These are phyloP conservation scores for Onychomys leucogaster DNA, from an alignment of 2,797 vertebrate species.

Conservation along the genomic window DNA sequence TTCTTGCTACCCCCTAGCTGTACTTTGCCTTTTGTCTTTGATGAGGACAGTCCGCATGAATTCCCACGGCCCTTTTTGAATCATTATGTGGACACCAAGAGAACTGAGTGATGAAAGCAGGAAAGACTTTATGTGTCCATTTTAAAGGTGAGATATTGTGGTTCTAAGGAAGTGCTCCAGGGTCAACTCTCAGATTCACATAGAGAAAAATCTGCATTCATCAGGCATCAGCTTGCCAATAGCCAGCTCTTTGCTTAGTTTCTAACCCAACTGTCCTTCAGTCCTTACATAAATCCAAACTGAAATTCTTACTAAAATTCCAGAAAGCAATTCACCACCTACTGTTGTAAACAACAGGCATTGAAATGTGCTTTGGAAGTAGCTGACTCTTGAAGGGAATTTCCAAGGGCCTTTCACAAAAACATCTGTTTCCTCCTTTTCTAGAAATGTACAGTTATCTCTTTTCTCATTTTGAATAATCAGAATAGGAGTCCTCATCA, in stretches of 20 bases:
- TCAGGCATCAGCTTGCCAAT: neutral
- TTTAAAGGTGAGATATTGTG: neutral
- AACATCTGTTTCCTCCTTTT: neutral
- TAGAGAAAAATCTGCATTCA: neutral
- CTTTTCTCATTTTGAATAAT: neutral
- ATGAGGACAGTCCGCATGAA: neutral
- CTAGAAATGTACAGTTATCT: neutral
- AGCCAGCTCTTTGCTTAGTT: neutral
- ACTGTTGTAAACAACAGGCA: neutral
- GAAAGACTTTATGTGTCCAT: neutral
- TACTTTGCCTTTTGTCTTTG: neutral
- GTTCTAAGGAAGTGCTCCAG: neutral
- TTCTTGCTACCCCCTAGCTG: neutral
- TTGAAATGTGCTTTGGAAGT: neutral
- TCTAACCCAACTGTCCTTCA: neutral
- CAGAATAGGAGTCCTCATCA: neutral
- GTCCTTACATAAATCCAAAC: neutral
- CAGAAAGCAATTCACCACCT: neutral
- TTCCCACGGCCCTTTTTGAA: constrained; percentile 7
- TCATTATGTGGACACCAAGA: neutral
- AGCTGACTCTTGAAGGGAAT: neutral
- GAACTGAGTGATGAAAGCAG: neutral
- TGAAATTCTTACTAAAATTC: neutral
- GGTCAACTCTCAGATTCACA: neutral
- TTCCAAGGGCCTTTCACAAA: neutral